Evolutionary conservation across 2,113 vertebrate species (phyloP).

Genomic region (Sisor rabdophorus): DNA sequence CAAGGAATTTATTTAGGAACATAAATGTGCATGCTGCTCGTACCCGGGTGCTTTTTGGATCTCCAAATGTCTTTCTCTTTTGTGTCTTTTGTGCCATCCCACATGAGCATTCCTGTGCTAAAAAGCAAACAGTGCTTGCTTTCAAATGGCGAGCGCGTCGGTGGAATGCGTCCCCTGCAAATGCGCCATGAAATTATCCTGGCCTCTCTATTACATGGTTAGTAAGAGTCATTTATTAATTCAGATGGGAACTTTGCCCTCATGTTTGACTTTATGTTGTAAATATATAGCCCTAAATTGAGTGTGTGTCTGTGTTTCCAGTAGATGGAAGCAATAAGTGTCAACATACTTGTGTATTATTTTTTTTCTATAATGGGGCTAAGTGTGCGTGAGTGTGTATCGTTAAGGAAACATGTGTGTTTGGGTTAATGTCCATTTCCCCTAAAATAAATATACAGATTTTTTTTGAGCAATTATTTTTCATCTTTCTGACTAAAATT

Average conservation of each 20-base stretch:
- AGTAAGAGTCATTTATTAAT: slow-evolving; percentile 53
- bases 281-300: slow-evolving; percentile 52
- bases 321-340: no score
- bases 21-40: neutral
- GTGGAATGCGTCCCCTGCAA: slow-evolving; percentile 56
- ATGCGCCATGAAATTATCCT: slow-evolving; percentile 55
- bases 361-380: slow-evolving; percentile 30
- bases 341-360: neutral
- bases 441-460: neutral
- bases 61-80: slow-evolving; percentile 47
- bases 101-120: slow-evolving; percentile 42
- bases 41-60: slow-evolving; percentile 40
- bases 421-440: slow-evolving; percentile 2
- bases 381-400: neutral
- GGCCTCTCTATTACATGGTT: slow-evolving; percentile 48
- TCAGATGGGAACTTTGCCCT: slow-evolving; percentile 37
- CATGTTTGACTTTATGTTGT: slow-evolving; percentile 18
- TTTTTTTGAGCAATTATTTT: neutral
- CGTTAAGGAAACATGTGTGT: neutral
- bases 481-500: neutral
- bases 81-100: slow-evolving; percentile 37
- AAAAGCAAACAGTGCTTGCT: slow-evolving; percentile 47
- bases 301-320: neutral
- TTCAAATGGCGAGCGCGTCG: slow-evolving; percentile 33
- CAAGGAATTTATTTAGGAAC: neutral